Base-by-base conservation (phyloP, 2,797 vertebrate species). In the Catostomus latipinnis region DNA sequence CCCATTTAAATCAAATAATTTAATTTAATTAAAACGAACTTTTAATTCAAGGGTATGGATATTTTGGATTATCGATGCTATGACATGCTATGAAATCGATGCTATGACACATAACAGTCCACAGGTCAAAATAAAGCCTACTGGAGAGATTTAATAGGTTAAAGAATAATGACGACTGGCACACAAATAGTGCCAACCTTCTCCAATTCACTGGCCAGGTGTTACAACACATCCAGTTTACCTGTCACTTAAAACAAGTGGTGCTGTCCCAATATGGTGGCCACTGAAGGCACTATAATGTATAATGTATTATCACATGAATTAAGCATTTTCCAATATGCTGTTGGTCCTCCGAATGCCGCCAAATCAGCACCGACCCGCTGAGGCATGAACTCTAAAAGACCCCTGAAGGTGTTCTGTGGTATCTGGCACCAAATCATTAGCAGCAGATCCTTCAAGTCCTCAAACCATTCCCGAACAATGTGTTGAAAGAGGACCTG, bases 211-310 rank as follows among this genome's bases (percentile, higher is more conserved):
- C 57, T 34, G 57, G 68, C 80, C 76, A 80, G 72, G 61, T 73
- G 52, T 73, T 79, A 71, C 56, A 84, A 61, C 76, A 80, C 76
- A 76, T 34, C 34, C 2, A 34, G 34, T 65, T 82, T 3, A 67
- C 56, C 76, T 80, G 72, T 72, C 76, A 76, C 50, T 45, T 13
- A 34, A 50, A 74, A 56, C 34, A 34, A 34, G 2, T 34, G 34
- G 34, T 34, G 34, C 34, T 34, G 34, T 34, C 34, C 34, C 34
- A 34, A 34, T 34, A 34, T 34, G 34, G 34, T 34, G 34, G 34
- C 34, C 34, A 34, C 34, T 34, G 34, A 34, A 34, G 34, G 34
- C 34, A 34, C 34, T 34, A 34, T 34, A 3, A 34, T 3, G 2
- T 34, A 34, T 34, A 34, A 34, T 34, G 34, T 34, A 34, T 34